Evolutionary conservation across 2,113 vertebrate genomes (phyloP).

Genomic region (Daboia siamensis): DNA sequence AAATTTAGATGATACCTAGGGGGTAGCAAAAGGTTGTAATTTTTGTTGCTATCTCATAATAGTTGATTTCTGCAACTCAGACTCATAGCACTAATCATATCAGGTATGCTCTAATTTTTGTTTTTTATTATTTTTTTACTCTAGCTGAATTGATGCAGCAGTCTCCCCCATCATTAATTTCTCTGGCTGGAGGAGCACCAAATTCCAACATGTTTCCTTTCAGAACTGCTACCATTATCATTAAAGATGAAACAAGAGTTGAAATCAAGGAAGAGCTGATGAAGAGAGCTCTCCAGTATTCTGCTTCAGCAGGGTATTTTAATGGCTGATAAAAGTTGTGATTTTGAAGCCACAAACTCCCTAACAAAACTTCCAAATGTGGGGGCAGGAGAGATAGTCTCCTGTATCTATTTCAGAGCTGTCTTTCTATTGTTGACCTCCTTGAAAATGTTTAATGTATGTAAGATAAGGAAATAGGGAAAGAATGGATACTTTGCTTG

Average conservation of each 20-base stretch:
- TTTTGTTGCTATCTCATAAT: not conserved
- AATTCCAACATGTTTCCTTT: conserved; percentile 90
- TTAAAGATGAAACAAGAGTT: conserved; percentile 71
- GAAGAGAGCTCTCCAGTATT: conserved; percentile 91
- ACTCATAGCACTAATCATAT: not conserved
- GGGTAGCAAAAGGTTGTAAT: not conserved
- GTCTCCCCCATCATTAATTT: conserved; percentile 84
- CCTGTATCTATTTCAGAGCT: not conserved
- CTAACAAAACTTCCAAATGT: not conserved
- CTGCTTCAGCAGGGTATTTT: conserved; percentile 79
- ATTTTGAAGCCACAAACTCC: not conserved
- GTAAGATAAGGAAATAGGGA: not conserved
- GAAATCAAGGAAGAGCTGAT: conserved; percentile 76
- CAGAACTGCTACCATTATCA: conserved; percentile 71
- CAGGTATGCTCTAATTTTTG: conserved; percentile 21
- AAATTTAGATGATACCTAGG: not conserved
- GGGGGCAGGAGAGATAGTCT: not conserved
- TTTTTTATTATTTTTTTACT: conserved; percentile 28
- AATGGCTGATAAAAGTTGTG: not conserved
- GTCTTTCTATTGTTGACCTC: not conserved
- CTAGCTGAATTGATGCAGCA: conserved; percentile 80
- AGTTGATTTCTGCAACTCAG: not conserved
- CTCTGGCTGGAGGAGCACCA: conserved; percentile 83
- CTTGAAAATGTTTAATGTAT: not conserved
- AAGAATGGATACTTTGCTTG: not conserved